A percentile compares a stretch with the other conserved stretches of the same genome.
These are phyloP conservation scores for Apostichopus californicus DNA, from an alignment of 35 echinoderm and acorn worm species.

Conservation along the genomic window DNA sequence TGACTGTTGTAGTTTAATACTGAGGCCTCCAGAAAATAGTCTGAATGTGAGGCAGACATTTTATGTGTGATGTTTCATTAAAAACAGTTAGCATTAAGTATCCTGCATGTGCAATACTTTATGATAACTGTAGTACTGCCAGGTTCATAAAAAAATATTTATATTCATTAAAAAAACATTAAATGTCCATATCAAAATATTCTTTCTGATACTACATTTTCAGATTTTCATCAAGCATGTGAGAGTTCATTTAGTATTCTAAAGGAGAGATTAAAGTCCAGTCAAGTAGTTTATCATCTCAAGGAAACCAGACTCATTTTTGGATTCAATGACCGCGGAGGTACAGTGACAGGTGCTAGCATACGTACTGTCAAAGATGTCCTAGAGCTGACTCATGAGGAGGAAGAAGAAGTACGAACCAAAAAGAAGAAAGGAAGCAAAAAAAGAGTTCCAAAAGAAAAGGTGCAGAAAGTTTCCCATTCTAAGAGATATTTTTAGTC, in stretches of 20 bases:
- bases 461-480: not conserved
- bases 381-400: slow-evolving; percentile 59
- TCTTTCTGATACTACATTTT: too few relatives aligned
- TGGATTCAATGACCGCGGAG: slow-evolving; percentile 42
- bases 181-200: too few relatives aligned
- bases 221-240: slow-evolving; percentile 18
- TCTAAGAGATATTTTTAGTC: too few relatives aligned
- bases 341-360: slow-evolving; percentile 48
- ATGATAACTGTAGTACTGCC: too few relatives aligned
- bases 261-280: slow-evolving; percentile 66
- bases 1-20: too few relatives aligned
- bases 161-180: too few relatives aligned
- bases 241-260: slow-evolving; percentile 52
- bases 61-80: too few relatives aligned
- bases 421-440: slow-evolving; percentile 53
- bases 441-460: slow-evolving; percentile 56
- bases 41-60: too few relatives aligned
- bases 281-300: slow-evolving; percentile 54
- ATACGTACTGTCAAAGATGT: slow-evolving; percentile 60
- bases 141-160: too few relatives aligned
- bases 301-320: slow-evolving; percentile 64
- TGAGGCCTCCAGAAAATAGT: too few relatives aligned
- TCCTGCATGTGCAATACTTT: too few relatives aligned
- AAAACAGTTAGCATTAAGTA: too few relatives aligned
- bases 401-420: slow-evolving; percentile 53